These are phyloP conservation scores for Cyphomyrus plagiostoma DNA, from an alignment of 2,113 vertebrate species.

Conservation along the genomic window DNA sequence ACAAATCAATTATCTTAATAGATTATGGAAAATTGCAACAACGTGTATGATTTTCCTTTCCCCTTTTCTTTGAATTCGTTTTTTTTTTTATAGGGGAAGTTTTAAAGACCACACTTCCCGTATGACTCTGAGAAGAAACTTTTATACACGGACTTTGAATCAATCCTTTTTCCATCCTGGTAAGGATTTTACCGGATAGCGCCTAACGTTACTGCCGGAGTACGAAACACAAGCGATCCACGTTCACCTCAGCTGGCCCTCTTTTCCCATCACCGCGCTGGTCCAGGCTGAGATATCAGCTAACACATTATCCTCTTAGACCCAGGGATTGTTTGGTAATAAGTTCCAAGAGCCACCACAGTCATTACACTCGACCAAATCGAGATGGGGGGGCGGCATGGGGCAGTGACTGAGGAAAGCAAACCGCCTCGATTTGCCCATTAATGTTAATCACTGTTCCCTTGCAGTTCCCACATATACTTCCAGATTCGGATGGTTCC, in stretches of 20 bases:
- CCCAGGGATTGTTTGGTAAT: conserved; percentile 56
- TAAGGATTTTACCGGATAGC: not conserved
- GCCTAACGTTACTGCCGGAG: not conserved
- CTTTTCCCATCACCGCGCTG: conserved; percentile 59
- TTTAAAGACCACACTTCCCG: not conserved
- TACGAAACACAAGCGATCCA: conserved; percentile 17
- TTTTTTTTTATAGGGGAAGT: not conserved
- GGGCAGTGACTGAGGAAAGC: not conserved
- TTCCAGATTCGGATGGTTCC: not conserved
- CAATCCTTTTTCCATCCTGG: not conserved
- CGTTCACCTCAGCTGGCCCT: conserved; percentile 35
- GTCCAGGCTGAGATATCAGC: conserved; percentile 64
- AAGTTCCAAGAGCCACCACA: conserved; percentile 47
- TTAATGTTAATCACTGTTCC: not conserved
- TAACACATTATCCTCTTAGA: conserved; percentile 73
- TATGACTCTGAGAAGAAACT: not conserved
- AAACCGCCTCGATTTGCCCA: not conserved
- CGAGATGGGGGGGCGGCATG: not conserved
- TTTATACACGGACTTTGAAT: not conserved
- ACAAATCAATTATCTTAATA: not conserved
- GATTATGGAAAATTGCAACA: not conserved
- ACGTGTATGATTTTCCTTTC: not conserved
- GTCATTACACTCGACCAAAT: conserved; percentile 14
- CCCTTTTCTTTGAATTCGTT: not conserved
- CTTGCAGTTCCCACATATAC: not conserved